Percentiles rank a stretch among this genome's conserved stretches.
Conservation (phyloP, 2,888 invertebrate genomes). For the Leucozona laternaria region DNA sequence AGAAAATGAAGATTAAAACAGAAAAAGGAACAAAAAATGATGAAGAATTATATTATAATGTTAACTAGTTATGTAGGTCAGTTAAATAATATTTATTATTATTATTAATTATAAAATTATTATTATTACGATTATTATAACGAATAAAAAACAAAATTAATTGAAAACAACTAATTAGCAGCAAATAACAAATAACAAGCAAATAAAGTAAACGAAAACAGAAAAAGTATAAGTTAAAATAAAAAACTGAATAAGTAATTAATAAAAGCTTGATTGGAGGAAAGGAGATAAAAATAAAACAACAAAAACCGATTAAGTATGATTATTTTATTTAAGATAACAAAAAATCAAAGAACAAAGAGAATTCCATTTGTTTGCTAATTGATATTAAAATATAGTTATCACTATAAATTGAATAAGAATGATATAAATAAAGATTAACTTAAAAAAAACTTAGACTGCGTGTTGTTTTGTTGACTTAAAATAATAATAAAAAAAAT, state of each 20-base stretch:
- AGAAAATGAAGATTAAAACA: conserved; percentile 76
- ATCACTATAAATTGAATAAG: conserved; percentile 61
- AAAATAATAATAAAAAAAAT: conserved; percentile 31
- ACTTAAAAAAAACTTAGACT: conserved; percentile 79
- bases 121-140: conserved; percentile 75
- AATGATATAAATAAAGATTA: conserved; percentile 65
- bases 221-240: conserved; percentile 76
- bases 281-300: conserved; percentile 77
- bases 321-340: conserved; percentile 79
- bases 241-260: conserved; percentile 73
- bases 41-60: conserved; percentile 80
- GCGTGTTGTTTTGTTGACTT: conserved; percentile 80
- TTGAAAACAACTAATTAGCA: conserved; percentile 72
- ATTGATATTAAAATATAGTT: conserved; percentile 56
- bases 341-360: conserved; percentile 72
- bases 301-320: conserved; percentile 79
- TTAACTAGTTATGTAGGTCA: conserved; percentile 83
- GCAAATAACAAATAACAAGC: conserved; percentile 76
- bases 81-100: conserved; percentile 81
- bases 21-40: conserved; percentile 78
- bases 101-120: conserved; percentile 77
- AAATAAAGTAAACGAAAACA: conserved; percentile 76
- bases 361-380: conserved; percentile 61
- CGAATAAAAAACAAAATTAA: conserved; percentile 61
- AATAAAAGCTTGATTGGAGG: conserved; percentile 69